Evolutionary conservation across 2,113 vertebrate genomes (phyloP), one percentile per base, ranked within the genome.

Genomic region (Perccottus glenii): DNA sequence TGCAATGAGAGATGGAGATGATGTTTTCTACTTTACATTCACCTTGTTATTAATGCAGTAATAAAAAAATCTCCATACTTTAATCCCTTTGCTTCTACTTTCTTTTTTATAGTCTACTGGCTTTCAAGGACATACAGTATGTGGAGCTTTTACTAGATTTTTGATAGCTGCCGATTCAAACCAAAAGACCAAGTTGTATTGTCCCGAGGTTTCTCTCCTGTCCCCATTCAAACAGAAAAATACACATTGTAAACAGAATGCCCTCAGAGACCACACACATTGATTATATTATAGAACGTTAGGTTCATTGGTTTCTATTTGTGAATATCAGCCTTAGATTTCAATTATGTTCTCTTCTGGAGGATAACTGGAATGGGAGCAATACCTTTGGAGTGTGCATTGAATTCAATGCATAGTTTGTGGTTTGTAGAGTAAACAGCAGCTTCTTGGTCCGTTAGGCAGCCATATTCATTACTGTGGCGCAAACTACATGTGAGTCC

Each of bases 311-410:
- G 16, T 60, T 59, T 85, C 44, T 62, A 69, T 42, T 78, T 10
- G 11, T 55, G 32, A 62, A n/a, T 43, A 40, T 78, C 55, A 46
- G 67, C 45, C 69, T 64, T 70, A 45, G 57, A 70, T 85, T 73
- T 69, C 59, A 77, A 19, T 35, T 6, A 32, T 8, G 4, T 65
- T 67, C 16, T 65, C 47, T 55, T 50, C 8, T 47, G 46, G 35
- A 40, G 38, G 44, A 49, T 59, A 52, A 69, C 33, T 69, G 62
- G 70, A 76, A 38, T 56, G 62, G 72, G 45, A 59, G 38, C 62
- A 78, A 78, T 67, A 44, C 63, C 77, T 71, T 82, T 67, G 44
- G 63, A 16, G n/a, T n/a, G n/a, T n/a, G n/a, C n/a, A n/a, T n/a
- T n/a, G n/a, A n/a, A n/a, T n/a, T n/a, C n/a, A n/a, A n/a, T 75